Base-by-base conservation (phyloP, 2,888 invertebrate species). In the Pristionchus maxplancki region DNA sequence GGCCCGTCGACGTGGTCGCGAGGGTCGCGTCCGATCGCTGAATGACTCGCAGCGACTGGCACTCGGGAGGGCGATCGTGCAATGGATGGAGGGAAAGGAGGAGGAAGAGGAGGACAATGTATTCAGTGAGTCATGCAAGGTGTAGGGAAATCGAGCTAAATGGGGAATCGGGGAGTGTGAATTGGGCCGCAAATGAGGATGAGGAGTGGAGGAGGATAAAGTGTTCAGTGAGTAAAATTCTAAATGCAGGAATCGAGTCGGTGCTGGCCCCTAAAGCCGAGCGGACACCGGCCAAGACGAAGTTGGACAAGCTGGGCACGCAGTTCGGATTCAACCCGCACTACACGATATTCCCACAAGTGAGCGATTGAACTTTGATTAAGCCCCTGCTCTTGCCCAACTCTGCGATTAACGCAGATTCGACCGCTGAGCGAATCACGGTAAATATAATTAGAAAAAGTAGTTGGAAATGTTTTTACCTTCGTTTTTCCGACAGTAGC, bases 331-430 rank as follows among this genome's bases (percentile, higher is more conserved):
- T 94, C 89, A 91, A 92, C 13, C 92, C 93, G 4, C 90, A 90
- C 24, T 94, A 92, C 88, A 92, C 93, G 37, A 91, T 90, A 64
- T 93, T 93, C 83, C 94, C 86, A 5, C 86, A 87, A 62, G 53
- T 53, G 17, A 17, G 53, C 48, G 48, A 48, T 31, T 8, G 24
- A 1, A 8, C 11, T 24, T 20, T 64, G 64, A 53, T 53, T 53
- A n/a, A n/a, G n/a, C n/a, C n/a, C n/a, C n/a, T n/a, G n/a, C n/a
- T n/a, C n/a, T n/a, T n/a, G n/a, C n/a, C n/a, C n/a, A n/a, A n/a
- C n/a, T n/a, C n/a, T n/a, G n/a, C n/a, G n/a, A n/a, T n/a, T n/a
- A n/a, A n/a, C n/a, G n/a, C n/a, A n/a, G n/a, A n/a, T n/a, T n/a
- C n/a, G n/a, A n/a, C n/a, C n/a, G n/a, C n/a, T n/a, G n/a, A n/a